Evolutionary conservation across 2,113 vertebrate species (phyloP).

Genomic region (Psophia crepitans): DNA sequence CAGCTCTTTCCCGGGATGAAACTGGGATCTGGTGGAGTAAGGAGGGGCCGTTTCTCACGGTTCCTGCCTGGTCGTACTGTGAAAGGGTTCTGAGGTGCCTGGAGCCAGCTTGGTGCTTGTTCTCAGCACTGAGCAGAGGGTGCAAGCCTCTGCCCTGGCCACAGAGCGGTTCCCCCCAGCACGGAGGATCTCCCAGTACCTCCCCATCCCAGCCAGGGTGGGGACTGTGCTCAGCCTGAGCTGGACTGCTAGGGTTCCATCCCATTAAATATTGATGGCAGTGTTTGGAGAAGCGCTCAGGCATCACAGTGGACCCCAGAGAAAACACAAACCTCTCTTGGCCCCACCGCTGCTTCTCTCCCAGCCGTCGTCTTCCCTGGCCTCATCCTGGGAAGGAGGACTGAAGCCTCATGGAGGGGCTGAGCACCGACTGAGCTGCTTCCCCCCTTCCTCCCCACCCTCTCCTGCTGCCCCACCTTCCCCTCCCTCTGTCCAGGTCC

Average conservation of each 20-base stretch:
- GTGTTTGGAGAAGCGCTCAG: neutral
- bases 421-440: neutral
- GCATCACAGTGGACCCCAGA: neutral
- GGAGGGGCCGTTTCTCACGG: fast-evolving
- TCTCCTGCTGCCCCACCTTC: neutral
- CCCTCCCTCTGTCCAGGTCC: fast-evolving
- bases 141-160: neutral
- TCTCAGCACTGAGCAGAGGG: neutral
- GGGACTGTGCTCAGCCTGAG: neutral
- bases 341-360: neutral
- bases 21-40: neutral
- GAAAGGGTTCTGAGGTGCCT: neutral
- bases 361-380: neutral
- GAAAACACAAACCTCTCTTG: neutral
- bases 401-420: neutral
- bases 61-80: fast-evolving
- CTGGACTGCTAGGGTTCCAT: fast-evolving
- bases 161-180: fast-evolving
- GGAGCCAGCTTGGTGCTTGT: neutral
- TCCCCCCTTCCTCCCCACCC: neutral
- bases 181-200: too few species aligned
- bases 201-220: neutral
- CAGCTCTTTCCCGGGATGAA: neutral
- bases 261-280: neutral
- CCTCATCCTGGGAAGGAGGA: neutral